Base-by-base conservation (phyloP, 1,140 invertebrate species). In the Tetragnatha versicolor region DNA sequence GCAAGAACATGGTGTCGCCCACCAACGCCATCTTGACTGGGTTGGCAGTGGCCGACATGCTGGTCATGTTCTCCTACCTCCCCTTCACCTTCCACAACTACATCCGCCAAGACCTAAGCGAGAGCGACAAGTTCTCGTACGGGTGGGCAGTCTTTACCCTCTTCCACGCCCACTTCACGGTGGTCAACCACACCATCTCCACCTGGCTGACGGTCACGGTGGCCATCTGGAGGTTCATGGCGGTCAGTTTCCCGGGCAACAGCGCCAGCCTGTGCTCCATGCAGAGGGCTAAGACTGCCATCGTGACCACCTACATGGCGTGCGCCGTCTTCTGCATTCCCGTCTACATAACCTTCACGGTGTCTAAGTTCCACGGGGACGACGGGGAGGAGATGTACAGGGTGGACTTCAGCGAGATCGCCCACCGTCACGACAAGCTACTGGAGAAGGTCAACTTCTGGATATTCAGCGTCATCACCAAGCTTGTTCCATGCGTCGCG, bases 181-280 rank as follows among this genome's bases (percentile, higher is more conserved):
- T 87, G 90, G 93, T 95, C 1, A 88, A 93, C 83, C 96, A 98
- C 85, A 97, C 95, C 0, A 93, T 97, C 55, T 95, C 94, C 0
- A 97, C 96, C 69, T 96, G 93, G 90, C 85, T 98, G 72, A 96
- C 95, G 0, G 92, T 98, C 0, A 93, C 93, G 0, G 85, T 98
- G 42, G 95, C 96, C 0, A 91, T 97, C 7, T 98, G 96, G 93
- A 88, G 96, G 6, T 98, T 95, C 84, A 91, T 97, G n/a, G 94
- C 93, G 1, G 93, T 97, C 1, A 81, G 82, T 37, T 82, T 80
- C 68, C 81, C 81, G 0, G 69, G 68, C 20, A 75, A 47, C n/a
- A 79, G 53, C 27, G 47, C 53, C 20, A 70, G 27, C 2, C 61
- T 66, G 42, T 82, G 79, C 25, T 63, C 79, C 25, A 79, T 82